phyloP scores from a whole-genome alignment of 2,888 invertebrate genomes.

The Pheosia gnoma region DNA sequence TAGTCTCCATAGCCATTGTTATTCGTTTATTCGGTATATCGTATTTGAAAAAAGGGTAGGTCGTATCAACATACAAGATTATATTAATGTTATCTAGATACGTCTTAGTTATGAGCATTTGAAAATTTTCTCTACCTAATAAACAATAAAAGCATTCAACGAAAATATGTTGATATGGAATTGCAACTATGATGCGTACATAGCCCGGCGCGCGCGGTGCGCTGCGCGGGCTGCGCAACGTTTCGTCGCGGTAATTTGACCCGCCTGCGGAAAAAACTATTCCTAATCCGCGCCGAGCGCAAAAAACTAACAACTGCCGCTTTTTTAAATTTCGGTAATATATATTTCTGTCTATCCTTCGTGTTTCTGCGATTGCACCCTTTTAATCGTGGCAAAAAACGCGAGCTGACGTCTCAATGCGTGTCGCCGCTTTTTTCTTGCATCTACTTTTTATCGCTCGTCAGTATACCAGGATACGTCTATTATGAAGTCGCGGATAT shows the following conservation, averaged over 20 bases:
- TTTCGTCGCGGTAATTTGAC: conserved; percentile 37
- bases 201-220: conserved; percentile 7
- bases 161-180: too few species aligned
- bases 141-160: too few species aligned
- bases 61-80: too few species aligned
- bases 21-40: too few species aligned
- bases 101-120: too few species aligned
- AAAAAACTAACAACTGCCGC: conserved; percentile 40
- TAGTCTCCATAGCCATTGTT: too few species aligned
- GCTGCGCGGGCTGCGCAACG: conserved; percentile 2
- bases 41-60: too few species aligned
- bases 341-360: conserved; percentile 30
- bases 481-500: conserved; percentile 46
- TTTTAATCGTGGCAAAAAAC: conserved; percentile 47
- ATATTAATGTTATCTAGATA: too few species aligned
- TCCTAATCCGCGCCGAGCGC: conserved; percentile 8
- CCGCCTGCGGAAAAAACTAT: conserved; percentile 47
- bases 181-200: not conserved
- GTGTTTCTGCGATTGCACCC: conserved; percentile 57
- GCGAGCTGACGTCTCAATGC: conserved; percentile 65
- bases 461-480: conserved; percentile 18
- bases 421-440: conserved; percentile 26
- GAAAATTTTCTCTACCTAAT: too few species aligned
- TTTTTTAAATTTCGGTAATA: conserved; percentile 55
- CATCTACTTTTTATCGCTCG: conserved; percentile 27